phyloP scores from a whole-genome alignment of 2,888 invertebrate genomes.

The Perizoma affinitatum region DNA sequence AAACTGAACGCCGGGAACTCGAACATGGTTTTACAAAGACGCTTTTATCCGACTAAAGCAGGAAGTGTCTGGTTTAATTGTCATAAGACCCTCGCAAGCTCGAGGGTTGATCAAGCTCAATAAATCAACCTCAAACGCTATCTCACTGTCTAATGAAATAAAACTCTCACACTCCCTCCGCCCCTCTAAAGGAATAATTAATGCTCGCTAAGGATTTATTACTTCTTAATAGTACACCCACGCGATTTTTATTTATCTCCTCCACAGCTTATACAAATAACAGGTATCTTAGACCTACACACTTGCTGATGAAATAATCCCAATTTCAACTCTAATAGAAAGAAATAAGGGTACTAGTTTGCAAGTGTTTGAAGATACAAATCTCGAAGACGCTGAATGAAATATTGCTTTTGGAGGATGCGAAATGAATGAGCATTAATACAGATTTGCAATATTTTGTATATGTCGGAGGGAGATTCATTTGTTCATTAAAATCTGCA shows the following conservation, averaged over 20 bases:
- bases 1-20: conserved; percentile 7
- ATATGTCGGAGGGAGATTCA: conserved; percentile 43
- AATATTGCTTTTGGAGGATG: conserved; percentile 57
- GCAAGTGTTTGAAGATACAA: conserved; percentile 13
- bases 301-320: conserved; percentile 5
- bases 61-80: conserved; percentile 54
- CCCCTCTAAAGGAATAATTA: conserved; percentile 67
- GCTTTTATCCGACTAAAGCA: conserved; percentile 33
- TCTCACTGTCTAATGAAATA: conserved; percentile 73
- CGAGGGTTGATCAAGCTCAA: conserved; percentile 56
- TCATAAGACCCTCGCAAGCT: conserved; percentile 42
- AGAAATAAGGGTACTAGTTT: conserved; percentile 30
- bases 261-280: conserved; percentile 49
- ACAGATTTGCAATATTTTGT: conserved; percentile 52
- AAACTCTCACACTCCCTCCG: conserved; percentile 53
- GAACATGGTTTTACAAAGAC: conserved; percentile 14
- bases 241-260: conserved; percentile 56
- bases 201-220: conserved; percentile 69
- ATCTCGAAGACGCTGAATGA: conserved; percentile 41
- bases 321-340: conserved; percentile 33
- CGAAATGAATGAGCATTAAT: conserved; percentile 61
- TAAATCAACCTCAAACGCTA: conserved; percentile 69
- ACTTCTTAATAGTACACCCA: conserved; percentile 75
- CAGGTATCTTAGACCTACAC: conserved; percentile 46
- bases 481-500: conserved; percentile 34